A percentile compares a stretch with the other conserved stretches of the same genome.
phyloP scores from a whole-genome alignment of 1,140 invertebrate species.

The Ips nitidus region DNA sequence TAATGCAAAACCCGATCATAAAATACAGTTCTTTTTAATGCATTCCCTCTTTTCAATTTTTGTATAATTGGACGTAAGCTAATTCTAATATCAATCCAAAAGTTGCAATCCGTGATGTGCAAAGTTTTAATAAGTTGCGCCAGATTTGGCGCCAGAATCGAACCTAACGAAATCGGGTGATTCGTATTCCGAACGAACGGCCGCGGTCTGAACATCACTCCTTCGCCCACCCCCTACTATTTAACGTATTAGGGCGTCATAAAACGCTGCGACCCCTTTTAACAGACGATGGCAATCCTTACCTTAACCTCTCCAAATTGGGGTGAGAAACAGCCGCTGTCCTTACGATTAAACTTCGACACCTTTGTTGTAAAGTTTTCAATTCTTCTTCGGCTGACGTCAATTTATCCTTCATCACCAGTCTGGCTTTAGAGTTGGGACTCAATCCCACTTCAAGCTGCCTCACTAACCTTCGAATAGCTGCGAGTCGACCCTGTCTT shows the following conservation, averaged over 20 bases:
- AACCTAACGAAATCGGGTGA: constrained; percentile 24
- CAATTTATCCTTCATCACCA: constrained; percentile 66
- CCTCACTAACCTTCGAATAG: constrained; percentile 65
- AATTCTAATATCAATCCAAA: too few relatives aligned
- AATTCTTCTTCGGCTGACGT: constrained; percentile 79
- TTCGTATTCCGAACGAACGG: constrained; percentile 17
- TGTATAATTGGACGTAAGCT: too few relatives aligned
- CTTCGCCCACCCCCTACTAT: constrained; percentile 16
- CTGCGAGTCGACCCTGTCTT: constrained; percentile 68
- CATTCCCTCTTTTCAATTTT: too few relatives aligned
- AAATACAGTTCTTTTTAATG: too few relatives aligned
- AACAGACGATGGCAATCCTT: constrained; percentile 4
- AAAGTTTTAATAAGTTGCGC: constrained; percentile 27
- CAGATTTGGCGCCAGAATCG: constrained; percentile 18
- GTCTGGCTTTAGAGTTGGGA: constrained; percentile 65
- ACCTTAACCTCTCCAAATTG: constrained; percentile 33
- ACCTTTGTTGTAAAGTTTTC: constrained; percentile 74
- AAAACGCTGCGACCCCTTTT: constrained; percentile 1
- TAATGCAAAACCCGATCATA: too few relatives aligned
- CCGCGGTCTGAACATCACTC: constrained; percentile 27
- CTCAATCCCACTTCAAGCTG: constrained; percentile 67
- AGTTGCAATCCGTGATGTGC: constrained; percentile 4
- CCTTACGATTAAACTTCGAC: constrained; percentile 70
- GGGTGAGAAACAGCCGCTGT: constrained; percentile 58
- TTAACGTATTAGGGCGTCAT: constrained; percentile 30